A percentile compares a stretch with the other conserved stretches of the same genome.
phyloP scores from a whole-genome alignment of 2,888 invertebrate genomes.

The Clusia tigrina region DNA sequence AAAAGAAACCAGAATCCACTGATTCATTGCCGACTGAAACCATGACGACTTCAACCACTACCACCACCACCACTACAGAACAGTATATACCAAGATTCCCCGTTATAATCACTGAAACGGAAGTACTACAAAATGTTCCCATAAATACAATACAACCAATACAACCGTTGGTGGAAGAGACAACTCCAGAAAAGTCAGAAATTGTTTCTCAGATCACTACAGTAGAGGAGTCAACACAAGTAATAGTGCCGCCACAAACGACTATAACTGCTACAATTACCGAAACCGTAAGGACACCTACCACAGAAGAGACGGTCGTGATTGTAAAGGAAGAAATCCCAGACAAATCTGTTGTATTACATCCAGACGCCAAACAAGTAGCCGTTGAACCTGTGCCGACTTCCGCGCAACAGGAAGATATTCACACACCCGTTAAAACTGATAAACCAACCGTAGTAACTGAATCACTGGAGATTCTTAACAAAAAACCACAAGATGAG shows the following conservation, averaged over 20 bases:
- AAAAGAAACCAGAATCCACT: no score
- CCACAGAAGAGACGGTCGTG: no score
- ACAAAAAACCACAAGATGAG: slow-evolving; percentile 9
- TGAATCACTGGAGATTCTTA: slow-evolving; percentile 27
- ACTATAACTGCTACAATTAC: slow-evolving; percentile 21
- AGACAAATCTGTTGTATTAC: no score
- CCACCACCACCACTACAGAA: not conserved
- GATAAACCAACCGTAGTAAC: not conserved
- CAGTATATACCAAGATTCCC: not conserved
- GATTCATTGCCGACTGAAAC: no score
- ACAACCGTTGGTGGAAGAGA: not conserved
- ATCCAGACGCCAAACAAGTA: no score
- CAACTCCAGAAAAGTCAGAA: not conserved
- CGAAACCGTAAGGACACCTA: slow-evolving; percentile 32
- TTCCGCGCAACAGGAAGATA: no score
- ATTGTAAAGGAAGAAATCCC: no score
- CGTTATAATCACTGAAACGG: not conserved
- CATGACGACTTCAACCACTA: not conserved
- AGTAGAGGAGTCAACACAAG: not conserved
- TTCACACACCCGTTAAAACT: no score
- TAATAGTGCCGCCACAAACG: slow-evolving; percentile 20
- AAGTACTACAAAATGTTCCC: no score
- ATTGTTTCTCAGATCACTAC: not conserved
- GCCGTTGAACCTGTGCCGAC: no score
- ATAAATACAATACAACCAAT: not conserved